These are phyloP conservation scores for Choloepus hoffmanni DNA, from an alignment of 2,113 vertebrate genomes.

Conservation along the genomic window DNA sequence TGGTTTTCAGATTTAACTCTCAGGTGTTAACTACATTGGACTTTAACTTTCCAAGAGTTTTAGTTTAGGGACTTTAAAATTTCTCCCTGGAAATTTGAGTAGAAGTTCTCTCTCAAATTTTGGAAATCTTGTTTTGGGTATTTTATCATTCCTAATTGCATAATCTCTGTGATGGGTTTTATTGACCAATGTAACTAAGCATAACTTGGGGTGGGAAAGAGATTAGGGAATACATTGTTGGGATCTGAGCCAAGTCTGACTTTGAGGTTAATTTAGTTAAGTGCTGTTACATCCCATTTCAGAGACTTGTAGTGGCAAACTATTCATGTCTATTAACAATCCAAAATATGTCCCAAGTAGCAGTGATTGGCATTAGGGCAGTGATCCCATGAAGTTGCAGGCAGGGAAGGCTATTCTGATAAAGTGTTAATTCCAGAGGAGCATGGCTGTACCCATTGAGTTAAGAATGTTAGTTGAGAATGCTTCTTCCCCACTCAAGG, in stretches of 20 bases:
- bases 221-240: neutral
- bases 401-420: neutral
- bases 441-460: neutral
- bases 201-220: too few relatives aligned
- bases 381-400: neutral
- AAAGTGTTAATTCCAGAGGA: neutral
- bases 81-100: too few relatives aligned
- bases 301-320: neutral
- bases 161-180: too few relatives aligned
- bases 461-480: neutral
- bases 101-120: too few relatives aligned
- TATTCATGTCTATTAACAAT: too few relatives aligned
- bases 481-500: neutral
- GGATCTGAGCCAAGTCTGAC: neutral
- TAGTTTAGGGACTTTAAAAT: too few relatives aligned
- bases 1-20: too few relatives aligned
- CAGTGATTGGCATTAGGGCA: neutral
- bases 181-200: too few relatives aligned
- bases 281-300: neutral
- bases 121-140: too few relatives aligned
- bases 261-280: neutral
- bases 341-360: neutral
- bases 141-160: too few relatives aligned
- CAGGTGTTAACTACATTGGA: too few relatives aligned
- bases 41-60: too few relatives aligned